Percentiles rank a stretch among this genome's conserved stretches.
Conservation (phyloP, 2,113 vertebrate species). For the Coracopsis vasa region DNA sequence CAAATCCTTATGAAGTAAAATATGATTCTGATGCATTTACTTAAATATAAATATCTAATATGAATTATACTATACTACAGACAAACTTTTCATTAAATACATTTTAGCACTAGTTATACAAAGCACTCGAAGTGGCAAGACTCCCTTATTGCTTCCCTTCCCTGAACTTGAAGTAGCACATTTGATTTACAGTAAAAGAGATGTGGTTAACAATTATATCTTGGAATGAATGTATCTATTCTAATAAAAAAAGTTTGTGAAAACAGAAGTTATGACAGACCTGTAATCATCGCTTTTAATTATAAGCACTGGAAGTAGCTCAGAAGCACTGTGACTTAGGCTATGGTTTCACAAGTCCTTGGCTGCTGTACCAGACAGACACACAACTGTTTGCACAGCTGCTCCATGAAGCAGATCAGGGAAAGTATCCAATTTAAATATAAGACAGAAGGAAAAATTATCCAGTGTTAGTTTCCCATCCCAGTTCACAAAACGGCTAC, state of each 20-base stretch:
- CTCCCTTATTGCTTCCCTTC: background rate
- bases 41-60: background rate
- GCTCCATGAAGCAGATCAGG: background rate
- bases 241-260: background rate
- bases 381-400: constrained; percentile 27
- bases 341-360: background rate
- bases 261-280: background rate
- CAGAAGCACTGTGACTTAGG: background rate
- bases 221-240: background rate
- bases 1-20: background rate
- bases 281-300: background rate
- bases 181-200: background rate
- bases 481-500: background rate
- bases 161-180: background rate
- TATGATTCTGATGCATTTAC: background rate
- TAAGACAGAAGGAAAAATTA: background rate
- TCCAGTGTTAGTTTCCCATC: background rate
- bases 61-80: background rate
- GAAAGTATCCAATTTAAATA: constrained; percentile 23
- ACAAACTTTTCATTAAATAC: background rate
- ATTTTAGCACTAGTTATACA: background rate
- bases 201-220: background rate
- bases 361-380: background rate
- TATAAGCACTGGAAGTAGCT: background rate
- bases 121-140: background rate